Percentiles rank a stretch among this genome's conserved stretches.
Conservation (phyloP, 1,140 invertebrate genomes). For the Cotesia vestalis region DNA sequence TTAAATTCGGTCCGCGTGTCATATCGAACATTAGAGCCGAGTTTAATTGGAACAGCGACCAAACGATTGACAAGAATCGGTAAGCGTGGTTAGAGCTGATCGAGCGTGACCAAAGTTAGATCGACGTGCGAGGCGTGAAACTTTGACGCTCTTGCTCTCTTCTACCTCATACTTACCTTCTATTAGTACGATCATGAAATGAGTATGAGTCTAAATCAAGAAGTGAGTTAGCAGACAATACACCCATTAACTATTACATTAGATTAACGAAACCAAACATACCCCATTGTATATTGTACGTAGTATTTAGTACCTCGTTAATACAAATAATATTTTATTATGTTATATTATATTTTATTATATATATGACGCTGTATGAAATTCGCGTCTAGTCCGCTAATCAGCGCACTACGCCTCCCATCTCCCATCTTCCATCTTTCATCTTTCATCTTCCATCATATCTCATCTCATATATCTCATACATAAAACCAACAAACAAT, state of each 20-base stretch:
- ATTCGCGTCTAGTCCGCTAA: not conserved
- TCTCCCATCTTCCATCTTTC: not conserved
- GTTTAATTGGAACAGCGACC: constrained; percentile 27
- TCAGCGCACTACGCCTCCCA: not conserved
- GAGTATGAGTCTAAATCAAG: not conserved
- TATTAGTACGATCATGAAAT: too few relatives aligned
- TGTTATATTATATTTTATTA: too few relatives aligned
- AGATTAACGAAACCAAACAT: too few relatives aligned
- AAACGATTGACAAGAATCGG: constrained; percentile 22
- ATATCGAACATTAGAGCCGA: not conserved
- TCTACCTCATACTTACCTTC: too few relatives aligned
- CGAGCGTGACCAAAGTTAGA: constrained; percentile 17
- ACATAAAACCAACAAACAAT: not conserved
- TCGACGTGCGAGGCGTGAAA: constrained; percentile 22
- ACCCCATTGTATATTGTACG: too few relatives aligned
- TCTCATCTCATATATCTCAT: not conserved
- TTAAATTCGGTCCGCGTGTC: not conserved
- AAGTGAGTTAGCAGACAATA: not conserved
- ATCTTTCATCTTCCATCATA: not conserved
- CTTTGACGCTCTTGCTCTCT: constrained; percentile 12
- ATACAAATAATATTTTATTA: not conserved
- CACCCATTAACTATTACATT: too few relatives aligned
- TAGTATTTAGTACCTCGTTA: constrained; percentile 39
- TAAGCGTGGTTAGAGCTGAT: not conserved
- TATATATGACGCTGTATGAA: too few relatives aligned